phyloP scores from a whole-genome alignment of 2,797 vertebrate genomes.

The Enteromius anoplus region DNA sequence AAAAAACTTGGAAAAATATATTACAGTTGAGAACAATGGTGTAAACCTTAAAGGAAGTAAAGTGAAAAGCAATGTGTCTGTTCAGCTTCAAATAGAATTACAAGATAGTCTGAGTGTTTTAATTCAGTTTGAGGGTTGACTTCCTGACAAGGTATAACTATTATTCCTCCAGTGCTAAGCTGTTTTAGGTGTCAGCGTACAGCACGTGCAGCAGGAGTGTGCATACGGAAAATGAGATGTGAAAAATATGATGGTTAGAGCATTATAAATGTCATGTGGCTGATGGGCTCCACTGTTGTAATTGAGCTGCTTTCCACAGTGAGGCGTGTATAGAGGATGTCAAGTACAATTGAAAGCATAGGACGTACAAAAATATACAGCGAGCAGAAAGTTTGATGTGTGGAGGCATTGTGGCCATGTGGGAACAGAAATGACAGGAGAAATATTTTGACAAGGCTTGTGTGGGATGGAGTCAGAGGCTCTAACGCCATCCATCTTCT shows the following conservation, averaged over 20 bases:
- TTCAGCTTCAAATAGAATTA: slow-evolving; percentile 12
- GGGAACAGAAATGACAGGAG: slow-evolving; percentile 19
- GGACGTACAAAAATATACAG: slow-evolving; percentile 26
- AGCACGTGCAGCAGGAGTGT: slow-evolving; percentile 3
- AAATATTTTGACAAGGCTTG: slow-evolving; percentile 43
- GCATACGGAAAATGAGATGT: slow-evolving; percentile 30
- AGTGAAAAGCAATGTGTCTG: background rate
- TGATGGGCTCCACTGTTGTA: slow-evolving; percentile 36
- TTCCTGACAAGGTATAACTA: slow-evolving; percentile 3
- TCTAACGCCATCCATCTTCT: slow-evolving; percentile 31
- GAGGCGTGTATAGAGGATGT: slow-evolving; percentile 25
- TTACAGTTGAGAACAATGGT: background rate
- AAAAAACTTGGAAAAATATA: background rate
- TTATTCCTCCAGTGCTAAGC: slow-evolving; percentile 17
- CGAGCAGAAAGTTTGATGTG: slow-evolving; percentile 35
- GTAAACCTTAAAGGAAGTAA: slow-evolving; percentile 1
- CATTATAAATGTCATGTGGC: slow-evolving; percentile 43
- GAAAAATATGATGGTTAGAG: slow-evolving; percentile 32
- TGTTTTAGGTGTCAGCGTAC: slow-evolving; percentile 18
- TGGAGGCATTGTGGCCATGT: slow-evolving; percentile 14
- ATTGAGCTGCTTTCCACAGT: slow-evolving; percentile 27
- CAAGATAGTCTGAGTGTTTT: background rate
- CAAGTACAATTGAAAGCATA: slow-evolving; percentile 33
- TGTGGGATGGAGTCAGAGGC: slow-evolving; percentile 33
- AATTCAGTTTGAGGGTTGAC: slow-evolving; percentile 7